Base-by-base conservation (phyloP, 2,888 invertebrate genomes). In the Drosophila nigricruria region DNA sequence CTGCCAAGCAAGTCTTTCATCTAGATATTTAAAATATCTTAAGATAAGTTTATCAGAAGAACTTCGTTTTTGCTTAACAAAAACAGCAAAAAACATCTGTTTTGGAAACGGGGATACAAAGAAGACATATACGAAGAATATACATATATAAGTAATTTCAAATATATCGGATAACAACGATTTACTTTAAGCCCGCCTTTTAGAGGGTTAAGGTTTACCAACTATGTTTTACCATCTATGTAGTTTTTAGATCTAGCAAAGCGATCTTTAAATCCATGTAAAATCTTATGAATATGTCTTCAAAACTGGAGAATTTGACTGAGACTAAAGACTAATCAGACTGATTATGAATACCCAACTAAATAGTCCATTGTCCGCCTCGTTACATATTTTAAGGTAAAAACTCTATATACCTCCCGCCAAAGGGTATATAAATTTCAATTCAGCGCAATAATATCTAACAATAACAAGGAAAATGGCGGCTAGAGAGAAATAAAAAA, bases 381-480 rank as follows among this genome's bases (percentile, higher is more conserved):
- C 5, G 32, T 40, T 1, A 40, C 9, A 18, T 40, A 40, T 23
- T 43, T 43, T 16, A 1, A 18, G 30, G 4, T 27, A 18, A 10
- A 50, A 23, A 2, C 16, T 23, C 4, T 34, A 5, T 10, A 14
- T 5, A 14, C 10, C 27, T 18, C 10, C 27, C 4, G 12, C 3
- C 38, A 38, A 25, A 53, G 53, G 12, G 53, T 38, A 53, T 53
- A n/a, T 23, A 10, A 5, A 23, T 23, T 52, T 52, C 10, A 36
- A 32, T 52, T 27, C 50, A 40, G 43, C 60, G 47, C 70, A 70
- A 70, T 65, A 73, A 58, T 70, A 73, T 54, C 61, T 62, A 62
- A 65, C 43, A 69, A 73, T 65, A 70, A 77, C 69, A 77, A 42
- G 53, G 34, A 77, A 77, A 82, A 81, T 69, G 67, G 61, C 54